Percentiles rank a stretch among this genome's conserved stretches.
Evolutionary conservation across 2,888 invertebrate genomes (phyloP).

Genomic region (Chloromyia formosa): DNA sequence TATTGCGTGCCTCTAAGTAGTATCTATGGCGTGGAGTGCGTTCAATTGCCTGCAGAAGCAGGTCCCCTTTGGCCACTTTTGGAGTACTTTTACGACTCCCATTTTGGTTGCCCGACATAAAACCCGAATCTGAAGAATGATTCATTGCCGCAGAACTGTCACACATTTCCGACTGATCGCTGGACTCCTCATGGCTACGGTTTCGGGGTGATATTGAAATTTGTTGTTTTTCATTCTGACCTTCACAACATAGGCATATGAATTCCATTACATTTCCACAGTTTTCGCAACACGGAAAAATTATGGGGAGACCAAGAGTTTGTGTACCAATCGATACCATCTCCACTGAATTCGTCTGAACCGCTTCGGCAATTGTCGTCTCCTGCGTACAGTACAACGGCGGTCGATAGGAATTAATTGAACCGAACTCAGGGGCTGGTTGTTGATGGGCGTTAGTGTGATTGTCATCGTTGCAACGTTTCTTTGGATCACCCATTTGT

Average conservation of each 20-base stretch:
- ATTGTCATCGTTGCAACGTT: constrained; percentile 5
- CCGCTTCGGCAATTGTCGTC: constrained; percentile 51
- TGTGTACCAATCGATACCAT: constrained; percentile 64
- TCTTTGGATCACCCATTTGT: constrained; percentile 10
- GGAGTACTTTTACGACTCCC: constrained; percentile 35
- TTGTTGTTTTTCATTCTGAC: constrained; percentile 11
- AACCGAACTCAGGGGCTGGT: constrained; percentile 49
- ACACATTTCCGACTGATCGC: constrained; percentile 27
- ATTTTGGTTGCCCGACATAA: constrained; percentile 55
- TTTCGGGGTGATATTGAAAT: not conserved
- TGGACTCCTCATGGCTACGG: constrained; percentile 17
- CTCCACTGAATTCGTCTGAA: constrained; percentile 55
- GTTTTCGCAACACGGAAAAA: constrained; percentile 53
- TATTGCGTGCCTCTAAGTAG: constrained; percentile 61
- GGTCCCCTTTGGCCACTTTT: constrained; percentile 66
- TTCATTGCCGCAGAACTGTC: not conserved
- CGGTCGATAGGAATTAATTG: constrained; percentile 54
- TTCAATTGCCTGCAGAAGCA: constrained; percentile 68
- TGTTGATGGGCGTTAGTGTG: constrained; percentile 25
- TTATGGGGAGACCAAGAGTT: constrained; percentile 54
- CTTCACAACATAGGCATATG: constrained; percentile 60
- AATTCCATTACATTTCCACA: constrained; percentile 62
- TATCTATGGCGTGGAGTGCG: constrained; percentile 64
- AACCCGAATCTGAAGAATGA: constrained; percentile 51
- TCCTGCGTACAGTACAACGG: constrained; percentile 52